These are phyloP conservation scores for Isotomurus palustris DNA, from an alignment of 2,888 invertebrate genomes.

Conservation along the genomic window DNA sequence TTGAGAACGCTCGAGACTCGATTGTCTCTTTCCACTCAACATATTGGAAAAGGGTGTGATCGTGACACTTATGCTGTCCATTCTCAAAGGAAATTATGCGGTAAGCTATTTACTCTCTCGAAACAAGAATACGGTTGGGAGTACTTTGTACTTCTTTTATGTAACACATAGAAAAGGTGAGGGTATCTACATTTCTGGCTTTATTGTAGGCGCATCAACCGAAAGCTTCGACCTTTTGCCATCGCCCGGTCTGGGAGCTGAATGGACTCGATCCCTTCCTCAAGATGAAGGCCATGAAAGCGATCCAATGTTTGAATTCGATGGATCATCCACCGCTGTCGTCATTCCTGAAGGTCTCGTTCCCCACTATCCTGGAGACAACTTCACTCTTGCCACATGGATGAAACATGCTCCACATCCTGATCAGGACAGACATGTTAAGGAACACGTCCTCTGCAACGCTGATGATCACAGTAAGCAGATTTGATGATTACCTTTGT, in stretches of 20 bases:
- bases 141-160: too few relatives aligned
- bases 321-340: constrained; percentile 82
- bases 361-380: constrained; percentile 69
- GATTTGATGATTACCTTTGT: constrained; percentile 24
- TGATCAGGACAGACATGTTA: constrained; percentile 78
- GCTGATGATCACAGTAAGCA: constrained; percentile 93
- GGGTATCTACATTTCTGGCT: too few relatives aligned
- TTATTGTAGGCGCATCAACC: constrained; percentile 62
- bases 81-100: constrained; percentile 79
- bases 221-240: constrained; percentile 83
- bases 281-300: constrained; percentile 77
- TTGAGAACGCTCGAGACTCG: constrained; percentile 51
- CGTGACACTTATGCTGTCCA: constrained; percentile 85
- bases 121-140: too few relatives aligned
- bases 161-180: too few relatives aligned
- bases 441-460: constrained; percentile 94
- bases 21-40: constrained; percentile 68
- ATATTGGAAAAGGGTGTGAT: constrained; percentile 95
- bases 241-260: constrained; percentile 66
- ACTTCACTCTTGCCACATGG: constrained; percentile 90
- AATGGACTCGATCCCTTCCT: constrained; percentile 76
- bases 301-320: constrained; percentile 92
- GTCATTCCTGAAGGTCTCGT: constrained; percentile 72
- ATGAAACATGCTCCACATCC: constrained; percentile 82
- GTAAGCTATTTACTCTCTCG: constrained; percentile 52